phyloP scores from a whole-genome alignment of 1,140 invertebrate species.

The Ips nitidus region DNA sequence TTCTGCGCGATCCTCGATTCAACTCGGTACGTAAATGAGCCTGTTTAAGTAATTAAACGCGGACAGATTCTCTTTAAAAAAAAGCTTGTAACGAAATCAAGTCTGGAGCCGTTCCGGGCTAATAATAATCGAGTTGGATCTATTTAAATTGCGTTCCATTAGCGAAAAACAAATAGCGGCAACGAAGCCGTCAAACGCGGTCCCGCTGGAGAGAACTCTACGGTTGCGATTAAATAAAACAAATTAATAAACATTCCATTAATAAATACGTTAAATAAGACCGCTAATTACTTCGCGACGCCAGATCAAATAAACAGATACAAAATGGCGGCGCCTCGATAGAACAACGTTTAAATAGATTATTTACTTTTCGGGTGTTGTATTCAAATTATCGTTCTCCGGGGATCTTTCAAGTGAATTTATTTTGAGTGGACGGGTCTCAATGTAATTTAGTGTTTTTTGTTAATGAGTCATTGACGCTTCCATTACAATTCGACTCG shows the following conservation, averaged over 20 bases:
- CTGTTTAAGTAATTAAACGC: too few relatives aligned
- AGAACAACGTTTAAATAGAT: slow-evolving; percentile 44
- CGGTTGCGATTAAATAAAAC: slow-evolving; percentile 30
- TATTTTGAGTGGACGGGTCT: background rate
- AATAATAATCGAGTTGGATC: too few relatives aligned
- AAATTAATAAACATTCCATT: slow-evolving; percentile 50
- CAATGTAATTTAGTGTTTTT: slow-evolving; percentile 13
- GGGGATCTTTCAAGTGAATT: background rate
- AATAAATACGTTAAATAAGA: slow-evolving; percentile 49
- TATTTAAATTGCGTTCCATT: too few relatives aligned
- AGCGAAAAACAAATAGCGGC: too few relatives aligned
- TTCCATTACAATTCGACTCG: background rate
- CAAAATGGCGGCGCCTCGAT: slow-evolving; percentile 37
- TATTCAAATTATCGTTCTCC: slow-evolving; percentile 18
- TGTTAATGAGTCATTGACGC: slow-evolving; percentile 9
- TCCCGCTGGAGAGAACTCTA: slow-evolving; percentile 1
- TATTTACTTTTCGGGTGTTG: slow-evolving; percentile 43
- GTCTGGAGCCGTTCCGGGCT: too few relatives aligned
- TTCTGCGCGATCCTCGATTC: too few relatives aligned
- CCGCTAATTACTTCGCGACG: slow-evolving; percentile 46
- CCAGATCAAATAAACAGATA: slow-evolving; percentile 50
- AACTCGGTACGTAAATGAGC: too few relatives aligned
- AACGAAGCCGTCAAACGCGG: background rate
- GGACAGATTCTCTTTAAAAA: too few relatives aligned
- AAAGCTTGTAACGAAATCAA: too few relatives aligned